Conservation (phyloP, 2,888 invertebrate genomes). For the Apomyelois bistriatella region DNA sequence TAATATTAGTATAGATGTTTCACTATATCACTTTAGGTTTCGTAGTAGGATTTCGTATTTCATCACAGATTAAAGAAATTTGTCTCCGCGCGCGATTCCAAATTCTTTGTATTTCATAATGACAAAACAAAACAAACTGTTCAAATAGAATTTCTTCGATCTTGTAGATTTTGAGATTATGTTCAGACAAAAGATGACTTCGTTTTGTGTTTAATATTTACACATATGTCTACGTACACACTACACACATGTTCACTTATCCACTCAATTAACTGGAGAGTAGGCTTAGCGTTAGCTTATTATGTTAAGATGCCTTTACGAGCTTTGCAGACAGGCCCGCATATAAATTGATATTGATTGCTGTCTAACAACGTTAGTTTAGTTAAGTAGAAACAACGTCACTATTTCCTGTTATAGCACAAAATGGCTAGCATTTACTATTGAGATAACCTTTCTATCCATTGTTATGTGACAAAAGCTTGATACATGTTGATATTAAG, state of each 20-base stretch:
- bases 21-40: too few species aligned
- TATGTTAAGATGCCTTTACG: constrained; percentile 1
- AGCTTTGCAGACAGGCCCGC: neutral
- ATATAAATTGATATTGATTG: constrained; percentile 9
- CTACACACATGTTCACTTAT: neutral
- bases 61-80: too few species aligned
- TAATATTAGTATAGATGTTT: too few species aligned
- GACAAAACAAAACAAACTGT: too few species aligned
- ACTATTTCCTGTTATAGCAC: constrained; percentile 1
- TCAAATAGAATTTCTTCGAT: too few species aligned
- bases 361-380: constrained; percentile 2
- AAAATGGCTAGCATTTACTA: neutral
- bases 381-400: constrained; percentile 8
- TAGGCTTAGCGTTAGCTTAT: constrained; percentile 6
- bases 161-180: too few species aligned
- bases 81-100: too few species aligned
- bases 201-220: too few species aligned
- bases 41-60: too few species aligned
- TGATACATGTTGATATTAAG: constrained; percentile 5
- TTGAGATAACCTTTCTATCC: constrained; percentile 7
- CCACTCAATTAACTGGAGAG: neutral
- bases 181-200: too few species aligned
- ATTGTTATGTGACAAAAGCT: neutral
- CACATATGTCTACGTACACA: too few species aligned
- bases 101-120: too few species aligned